Conservation (phyloP, 1,140 invertebrate genomes). For the Atta texana region DNA sequence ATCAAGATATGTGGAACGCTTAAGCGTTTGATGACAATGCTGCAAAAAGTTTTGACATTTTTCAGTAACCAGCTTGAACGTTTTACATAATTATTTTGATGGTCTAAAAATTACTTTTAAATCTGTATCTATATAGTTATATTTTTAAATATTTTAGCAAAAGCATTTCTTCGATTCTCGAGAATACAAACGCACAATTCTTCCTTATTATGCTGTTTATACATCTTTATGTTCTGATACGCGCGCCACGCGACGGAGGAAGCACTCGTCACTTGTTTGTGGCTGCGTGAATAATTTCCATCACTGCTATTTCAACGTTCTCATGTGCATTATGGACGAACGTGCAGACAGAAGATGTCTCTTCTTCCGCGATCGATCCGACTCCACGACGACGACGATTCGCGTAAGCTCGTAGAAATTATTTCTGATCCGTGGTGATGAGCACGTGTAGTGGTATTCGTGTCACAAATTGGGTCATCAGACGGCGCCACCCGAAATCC, state of each 20-base stretch:
- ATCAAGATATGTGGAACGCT: too few species aligned
- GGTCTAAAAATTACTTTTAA: too few species aligned
- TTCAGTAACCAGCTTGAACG: too few species aligned
- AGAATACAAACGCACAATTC: not conserved
- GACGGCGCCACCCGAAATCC: slow-evolving; percentile 56
- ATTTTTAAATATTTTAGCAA: too few species aligned
- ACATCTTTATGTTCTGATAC: not conserved
- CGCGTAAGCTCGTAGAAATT: slow-evolving; percentile 66
- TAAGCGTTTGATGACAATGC: too few species aligned
- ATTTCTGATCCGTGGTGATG: slow-evolving; percentile 50
- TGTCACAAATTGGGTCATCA: slow-evolving; percentile 73
- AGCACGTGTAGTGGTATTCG: slow-evolving; percentile 22
- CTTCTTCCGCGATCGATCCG: slow-evolving; percentile 65
- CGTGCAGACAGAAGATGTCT: slow-evolving; percentile 47
- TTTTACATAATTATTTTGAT: too few species aligned
- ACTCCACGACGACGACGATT: not conserved
- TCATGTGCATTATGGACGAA: slow-evolving; percentile 49
- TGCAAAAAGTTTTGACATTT: too few species aligned
- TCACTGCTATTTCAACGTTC: slow-evolving; percentile 41
- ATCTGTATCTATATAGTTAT: too few species aligned
- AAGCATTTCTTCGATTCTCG: too few species aligned
- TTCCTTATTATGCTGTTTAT: not conserved
- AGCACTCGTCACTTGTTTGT: slow-evolving; percentile 37
- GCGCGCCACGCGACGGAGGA: slow-evolving; percentile 2
- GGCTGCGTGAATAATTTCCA: slow-evolving; percentile 59